These are phyloP conservation scores for Tenthredo scrophulariae DNA, from an alignment of 2,888 invertebrate species.

Conservation along the genomic window DNA sequence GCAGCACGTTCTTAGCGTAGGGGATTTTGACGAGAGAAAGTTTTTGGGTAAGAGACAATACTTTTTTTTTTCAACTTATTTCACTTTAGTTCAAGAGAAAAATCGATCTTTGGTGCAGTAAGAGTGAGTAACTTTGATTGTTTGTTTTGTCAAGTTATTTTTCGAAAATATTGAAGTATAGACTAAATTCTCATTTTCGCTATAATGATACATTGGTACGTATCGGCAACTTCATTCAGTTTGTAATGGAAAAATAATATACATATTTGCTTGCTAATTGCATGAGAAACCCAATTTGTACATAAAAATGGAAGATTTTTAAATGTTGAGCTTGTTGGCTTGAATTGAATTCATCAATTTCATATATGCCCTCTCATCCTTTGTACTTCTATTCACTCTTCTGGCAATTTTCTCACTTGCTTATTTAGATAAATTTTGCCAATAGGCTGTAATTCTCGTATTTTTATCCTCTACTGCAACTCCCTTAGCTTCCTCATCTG, in stretches of 20 bases:
- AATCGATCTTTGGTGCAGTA: neutral
- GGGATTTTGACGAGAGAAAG: slow-evolving; percentile 98
- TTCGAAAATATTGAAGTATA: neutral
- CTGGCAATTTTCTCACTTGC: neutral
- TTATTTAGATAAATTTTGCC: neutral
- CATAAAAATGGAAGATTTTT: neutral
- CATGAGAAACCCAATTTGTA: neutral
- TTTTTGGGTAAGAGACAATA: slow-evolving; percentile 85
- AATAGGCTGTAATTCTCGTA: neutral
- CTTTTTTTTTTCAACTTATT: neutral
- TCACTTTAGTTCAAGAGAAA: neutral
- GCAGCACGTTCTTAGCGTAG: slow-evolving; percentile 92
- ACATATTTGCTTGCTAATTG: neutral
- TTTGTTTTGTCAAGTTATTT: neutral
- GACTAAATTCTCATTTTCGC: neutral
- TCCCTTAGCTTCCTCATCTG: neutral
- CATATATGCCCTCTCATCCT: neutral
- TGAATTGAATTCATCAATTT: neutral
- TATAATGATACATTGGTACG: neutral
- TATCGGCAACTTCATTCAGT: neutral
- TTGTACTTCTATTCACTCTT: slow-evolving; percentile 6
- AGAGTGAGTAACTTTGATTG: slow-evolving; percentile 26
- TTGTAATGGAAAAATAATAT: neutral
- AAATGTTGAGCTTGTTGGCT: neutral
- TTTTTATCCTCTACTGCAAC: slow-evolving; percentile 3